Evolutionary conservation across 2,888 invertebrate genomes (phyloP).

Genomic region (Orthosia cruda): DNA sequence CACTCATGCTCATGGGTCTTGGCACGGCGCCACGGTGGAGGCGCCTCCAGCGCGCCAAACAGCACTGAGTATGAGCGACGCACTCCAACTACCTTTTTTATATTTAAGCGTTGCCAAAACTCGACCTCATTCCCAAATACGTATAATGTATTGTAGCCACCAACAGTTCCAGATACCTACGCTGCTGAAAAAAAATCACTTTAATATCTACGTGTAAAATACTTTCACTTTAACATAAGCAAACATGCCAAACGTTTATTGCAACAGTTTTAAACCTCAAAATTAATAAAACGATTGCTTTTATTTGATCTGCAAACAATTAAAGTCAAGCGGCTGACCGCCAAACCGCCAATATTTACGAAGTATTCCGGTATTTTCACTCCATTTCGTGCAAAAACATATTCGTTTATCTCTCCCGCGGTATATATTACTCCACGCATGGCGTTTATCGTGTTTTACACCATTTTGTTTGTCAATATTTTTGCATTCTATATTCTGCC

Average conservation of each 20-base stretch:
- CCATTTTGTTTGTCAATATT: neutral
- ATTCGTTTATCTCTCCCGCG: neutral
- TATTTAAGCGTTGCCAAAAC: conserved; percentile 31
- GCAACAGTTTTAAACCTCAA: neutral
- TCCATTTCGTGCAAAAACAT: conserved; percentile 8
- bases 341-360: conserved; percentile 9
- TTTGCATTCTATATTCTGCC: neutral
- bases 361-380: conserved; percentile 16
- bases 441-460: neutral
- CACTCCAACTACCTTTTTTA: conserved; percentile 42
- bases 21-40: conserved; percentile 61
- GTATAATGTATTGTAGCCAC: conserved; percentile 10
- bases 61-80: conserved; percentile 44
- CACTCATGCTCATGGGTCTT: conserved; percentile 59
- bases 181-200: neutral
- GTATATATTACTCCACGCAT: neutral
- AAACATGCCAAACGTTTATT: neutral
- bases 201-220: neutral
- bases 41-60: conserved; percentile 49
- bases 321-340: conserved; percentile 1
- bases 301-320: conserved; percentile 20
- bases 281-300: neutral
- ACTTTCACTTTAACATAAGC: neutral
- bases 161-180: conserved; percentile 6
- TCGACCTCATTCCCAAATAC: conserved; percentile 25